Base-by-base conservation (phyloP, 2,888 invertebrate species). In the Hermaeophaga mercurialis region DNA sequence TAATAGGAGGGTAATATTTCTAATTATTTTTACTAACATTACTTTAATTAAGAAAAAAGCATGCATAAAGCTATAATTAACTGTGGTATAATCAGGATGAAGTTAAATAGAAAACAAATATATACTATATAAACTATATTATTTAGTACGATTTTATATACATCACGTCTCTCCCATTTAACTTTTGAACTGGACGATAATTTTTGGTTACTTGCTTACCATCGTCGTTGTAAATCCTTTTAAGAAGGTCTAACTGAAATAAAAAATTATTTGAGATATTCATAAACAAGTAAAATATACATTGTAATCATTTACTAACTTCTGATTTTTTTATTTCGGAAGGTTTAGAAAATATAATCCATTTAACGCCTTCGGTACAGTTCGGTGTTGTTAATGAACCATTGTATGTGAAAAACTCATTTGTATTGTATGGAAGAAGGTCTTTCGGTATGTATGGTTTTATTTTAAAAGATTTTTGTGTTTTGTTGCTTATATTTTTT, bases 311-410 rank as follows among this genome's bases (percentile, higher is more conserved):
- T 8, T 12, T 33, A 41, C 50, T 54, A 56, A 69, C 69, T 58
- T 69, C 65, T 9, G 22, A 18, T 24, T 55, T 38, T 0, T 81
- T 80, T 33, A 84, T 77, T 7, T 80, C 75, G 38, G 80, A 72
- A 15, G 79, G 79, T n/a, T 81, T 74, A 1, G 76, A 76, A 43
- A 83, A 74, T 6, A 90, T 81, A 31, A 87, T 85, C 88, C 89
- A 89, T 1, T 82, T 81, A 9, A 89, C 87, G 0, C 80, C 80
- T 71, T 90, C 89, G 41, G 83, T 82, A 71, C 89, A 90, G 31
- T 78, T 78, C 3, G 90, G 89, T 0, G 89, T 88, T 3, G 89
- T 89, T 58, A 90, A 76, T 0, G 89, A 90, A 0, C 90, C 90
- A 4, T 82, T 75, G 69, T 90, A 90, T 7, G 84, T 80, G 73